Conservation (phyloP, 1,140 invertebrate species). For the Aricia agestis region DNA sequence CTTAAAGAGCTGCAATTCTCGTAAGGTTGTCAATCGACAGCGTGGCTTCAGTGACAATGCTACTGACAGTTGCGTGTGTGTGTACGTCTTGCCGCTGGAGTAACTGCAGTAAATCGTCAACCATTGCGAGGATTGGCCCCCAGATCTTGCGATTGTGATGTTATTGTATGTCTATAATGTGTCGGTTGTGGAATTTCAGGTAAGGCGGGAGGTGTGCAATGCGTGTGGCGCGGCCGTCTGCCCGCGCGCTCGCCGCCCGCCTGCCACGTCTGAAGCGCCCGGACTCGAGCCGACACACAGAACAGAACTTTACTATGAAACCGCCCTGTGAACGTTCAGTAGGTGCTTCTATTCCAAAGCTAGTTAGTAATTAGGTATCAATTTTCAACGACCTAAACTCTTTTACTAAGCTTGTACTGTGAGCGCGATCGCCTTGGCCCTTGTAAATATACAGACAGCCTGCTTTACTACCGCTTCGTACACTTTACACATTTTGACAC, state of each 20-base stretch:
- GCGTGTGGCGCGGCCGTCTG: slow-evolving; percentile 56
- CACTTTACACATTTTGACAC: slow-evolving; percentile 61
- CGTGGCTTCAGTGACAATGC: neutral
- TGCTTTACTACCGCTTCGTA: slow-evolving; percentile 56
- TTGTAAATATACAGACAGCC: slow-evolving; percentile 55
- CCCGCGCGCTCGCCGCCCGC: slow-evolving; percentile 59
- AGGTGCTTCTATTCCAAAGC: slow-evolving; percentile 41
- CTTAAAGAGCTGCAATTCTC: neutral
- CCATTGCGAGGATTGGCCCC: too few relatives aligned
- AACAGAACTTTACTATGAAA: slow-evolving; percentile 19
- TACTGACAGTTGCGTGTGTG: too few relatives aligned
- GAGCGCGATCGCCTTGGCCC: slow-evolving; percentile 38
- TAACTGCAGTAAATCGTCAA: too few relatives aligned
- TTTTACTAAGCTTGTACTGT: slow-evolving; percentile 44
- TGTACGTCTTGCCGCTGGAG: too few relatives aligned
- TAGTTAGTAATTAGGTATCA: slow-evolving; percentile 37
- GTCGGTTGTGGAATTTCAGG: slow-evolving; percentile 37
- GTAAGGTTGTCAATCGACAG: neutral
- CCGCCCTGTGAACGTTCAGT: slow-evolving; percentile 34
- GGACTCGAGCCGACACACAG: slow-evolving; percentile 25
- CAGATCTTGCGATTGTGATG: neutral
- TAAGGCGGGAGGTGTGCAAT: slow-evolving; percentile 47
- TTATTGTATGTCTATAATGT: neutral
- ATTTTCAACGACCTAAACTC: slow-evolving; percentile 33
- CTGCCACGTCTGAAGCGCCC: slow-evolving; percentile 53